Evolutionary conservation across 2,888 invertebrate species (phyloP).

Genomic region (Heliconius sara): DNA sequence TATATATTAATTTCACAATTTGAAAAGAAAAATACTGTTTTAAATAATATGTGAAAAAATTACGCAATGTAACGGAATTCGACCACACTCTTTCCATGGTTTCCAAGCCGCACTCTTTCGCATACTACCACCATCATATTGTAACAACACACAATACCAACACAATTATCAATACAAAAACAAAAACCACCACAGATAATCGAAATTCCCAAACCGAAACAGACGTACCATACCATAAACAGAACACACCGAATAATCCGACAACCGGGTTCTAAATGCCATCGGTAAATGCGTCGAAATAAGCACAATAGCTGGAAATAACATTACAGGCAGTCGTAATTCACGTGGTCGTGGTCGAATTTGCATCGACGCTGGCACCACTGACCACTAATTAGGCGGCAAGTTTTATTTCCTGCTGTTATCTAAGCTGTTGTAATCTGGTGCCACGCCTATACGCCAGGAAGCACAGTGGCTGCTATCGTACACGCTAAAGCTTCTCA

Average conservation of each 20-base stretch:
- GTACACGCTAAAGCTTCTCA: slow-evolving; percentile 15
- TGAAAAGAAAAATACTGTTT: background rate
- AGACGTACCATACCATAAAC: slow-evolving; percentile 14
- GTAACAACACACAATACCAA: background rate
- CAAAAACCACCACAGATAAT: slow-evolving; percentile 9
- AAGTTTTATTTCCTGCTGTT: slow-evolving; percentile 79
- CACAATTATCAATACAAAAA: background rate
- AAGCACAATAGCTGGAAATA: slow-evolving; percentile 51
- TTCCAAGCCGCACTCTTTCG: too few species aligned
- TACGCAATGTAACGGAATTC: too few species aligned
- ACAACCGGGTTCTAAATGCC: slow-evolving; percentile 38
- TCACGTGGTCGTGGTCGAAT: slow-evolving; percentile 64
- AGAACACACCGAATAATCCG: slow-evolving; percentile 30
- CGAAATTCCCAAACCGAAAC: slow-evolving; percentile 26
- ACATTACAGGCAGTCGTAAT: slow-evolving; percentile 53
- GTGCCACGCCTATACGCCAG: slow-evolving; percentile 60
- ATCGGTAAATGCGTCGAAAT: slow-evolving; percentile 47
- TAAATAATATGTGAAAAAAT: too few species aligned
- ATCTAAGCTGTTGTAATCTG: slow-evolving; percentile 77
- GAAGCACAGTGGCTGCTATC: slow-evolving; percentile 39
- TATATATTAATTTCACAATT: background rate
- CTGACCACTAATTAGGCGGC: slow-evolving; percentile 74
- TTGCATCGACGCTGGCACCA: slow-evolving; percentile 60
- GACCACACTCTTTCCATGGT: too few species aligned
- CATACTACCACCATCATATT: too few species aligned